These are phyloP conservation scores for Opisthograptis luteolata DNA, from an alignment of 2,888 invertebrate species.

Conservation along the genomic window DNA sequence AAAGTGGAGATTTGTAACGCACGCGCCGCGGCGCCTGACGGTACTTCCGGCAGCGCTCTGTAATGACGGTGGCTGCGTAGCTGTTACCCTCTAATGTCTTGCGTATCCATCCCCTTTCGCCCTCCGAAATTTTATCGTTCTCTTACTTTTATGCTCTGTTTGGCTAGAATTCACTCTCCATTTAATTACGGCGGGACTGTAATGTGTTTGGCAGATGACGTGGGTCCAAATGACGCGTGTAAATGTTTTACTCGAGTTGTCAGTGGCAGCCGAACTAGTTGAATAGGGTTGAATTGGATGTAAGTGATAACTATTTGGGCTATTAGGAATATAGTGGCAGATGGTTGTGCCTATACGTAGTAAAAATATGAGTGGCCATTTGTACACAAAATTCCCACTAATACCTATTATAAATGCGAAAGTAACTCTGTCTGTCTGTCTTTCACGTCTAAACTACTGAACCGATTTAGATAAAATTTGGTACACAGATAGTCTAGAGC, in stretches of 20 bases:
- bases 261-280: conserved; percentile 26
- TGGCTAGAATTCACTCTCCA: conserved; percentile 74
- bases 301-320: conserved; percentile 20
- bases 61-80: conserved; percentile 68
- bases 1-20: conserved; percentile 85
- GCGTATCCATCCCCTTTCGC: conserved; percentile 38
- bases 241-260: conserved; percentile 43
- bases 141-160: conserved; percentile 79
- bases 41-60: conserved; percentile 71
- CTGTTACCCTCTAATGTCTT: conserved; percentile 52
- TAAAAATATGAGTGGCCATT: neutral
- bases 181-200: conserved; percentile 70
- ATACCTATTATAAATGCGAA: too few species aligned
- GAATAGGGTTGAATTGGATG: conserved; percentile 29
- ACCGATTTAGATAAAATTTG: too few species aligned
- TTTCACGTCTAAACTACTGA: too few species aligned
- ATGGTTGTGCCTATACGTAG: neutral
- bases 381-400: too few species aligned
- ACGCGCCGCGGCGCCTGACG: conserved; percentile 81
- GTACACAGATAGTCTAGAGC: too few species aligned
- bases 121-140: conserved; percentile 48
- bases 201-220: conserved; percentile 72
- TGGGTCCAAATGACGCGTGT: conserved; percentile 56
- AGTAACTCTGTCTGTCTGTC: too few species aligned
- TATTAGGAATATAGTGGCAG: conserved; percentile 15